Percentiles rank a stretch among this genome's conserved stretches.
Evolutionary conservation across 2,888 invertebrate genomes (phyloP).

Genomic region (Cerastoderma edule): DNA sequence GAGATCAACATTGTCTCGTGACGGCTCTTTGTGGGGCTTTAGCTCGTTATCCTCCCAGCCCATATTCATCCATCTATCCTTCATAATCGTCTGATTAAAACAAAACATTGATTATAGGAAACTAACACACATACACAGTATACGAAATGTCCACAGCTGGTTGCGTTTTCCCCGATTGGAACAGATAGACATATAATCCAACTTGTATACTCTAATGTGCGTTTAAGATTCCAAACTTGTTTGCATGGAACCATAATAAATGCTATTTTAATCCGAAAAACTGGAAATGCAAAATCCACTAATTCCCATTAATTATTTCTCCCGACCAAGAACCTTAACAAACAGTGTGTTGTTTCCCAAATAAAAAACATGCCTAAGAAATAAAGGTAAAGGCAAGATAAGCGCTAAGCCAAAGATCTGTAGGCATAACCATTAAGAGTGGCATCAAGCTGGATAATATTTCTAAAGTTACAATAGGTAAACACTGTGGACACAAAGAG

Average conservation of each 20-base stretch:
- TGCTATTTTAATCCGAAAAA: too few relatives aligned
- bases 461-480: slow-evolving; percentile 15
- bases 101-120: slow-evolving; percentile 53
- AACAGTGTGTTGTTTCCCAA: too few relatives aligned
- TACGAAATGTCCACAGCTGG: slow-evolving; percentile 7
- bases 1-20: slow-evolving; percentile 77
- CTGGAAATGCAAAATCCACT: too few relatives aligned
- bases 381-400: not conserved
- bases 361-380: too few relatives aligned
- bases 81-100: slow-evolving; percentile 87
- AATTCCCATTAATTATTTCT: too few relatives aligned
- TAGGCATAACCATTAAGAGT: too few relatives aligned
- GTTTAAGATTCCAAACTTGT: too few relatives aligned
- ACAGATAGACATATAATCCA: not conserved
- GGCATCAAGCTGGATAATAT: slow-evolving; percentile 16
- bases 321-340: too few relatives aligned
- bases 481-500: slow-evolving; percentile 3
- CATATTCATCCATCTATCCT: slow-evolving; percentile 99
- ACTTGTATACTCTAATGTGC: too few relatives aligned
- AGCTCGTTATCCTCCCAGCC: slow-evolving; percentile 99
- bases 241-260: too few relatives aligned
- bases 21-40: slow-evolving; percentile 94
- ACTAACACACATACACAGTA: slow-evolving; percentile 11
- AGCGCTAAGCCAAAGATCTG: not conserved
- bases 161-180: too few relatives aligned